A percentile compares a stretch with the other conserved stretches of the same genome.
Evolutionary conservation across 2,797 vertebrate species (phyloP).

Genomic region (Protonibea diacanthus): DNA sequence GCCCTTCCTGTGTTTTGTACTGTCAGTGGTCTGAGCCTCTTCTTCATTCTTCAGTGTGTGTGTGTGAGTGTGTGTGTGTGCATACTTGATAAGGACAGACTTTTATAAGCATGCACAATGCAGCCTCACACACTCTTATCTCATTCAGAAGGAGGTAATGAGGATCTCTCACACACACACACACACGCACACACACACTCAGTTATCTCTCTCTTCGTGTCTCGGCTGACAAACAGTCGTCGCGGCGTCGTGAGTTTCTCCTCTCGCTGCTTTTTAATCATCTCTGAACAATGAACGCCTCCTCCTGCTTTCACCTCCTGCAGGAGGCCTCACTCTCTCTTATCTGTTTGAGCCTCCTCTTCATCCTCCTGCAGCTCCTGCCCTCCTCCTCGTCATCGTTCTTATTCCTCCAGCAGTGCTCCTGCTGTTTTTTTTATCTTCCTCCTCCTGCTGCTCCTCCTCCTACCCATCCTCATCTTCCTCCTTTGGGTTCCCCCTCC

Average conservation of each 20-base stretch:
- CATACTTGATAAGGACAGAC: constrained; percentile 78
- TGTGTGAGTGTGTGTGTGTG: constrained; percentile 53
- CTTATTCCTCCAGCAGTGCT: no score
- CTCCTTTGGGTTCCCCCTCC: no score
- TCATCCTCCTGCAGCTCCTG: constrained; percentile 9
- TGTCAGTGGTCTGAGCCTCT: background rate
- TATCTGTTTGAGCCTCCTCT: constrained; percentile 11
- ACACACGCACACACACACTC: constrained; percentile 47
- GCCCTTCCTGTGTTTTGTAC: no score
- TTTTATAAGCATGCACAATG: constrained; percentile 81
- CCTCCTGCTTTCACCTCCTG: constrained; percentile 50
- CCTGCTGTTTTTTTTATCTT: no score
- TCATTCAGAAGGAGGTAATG: constrained; percentile 81
- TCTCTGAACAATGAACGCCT: constrained; percentile 78
- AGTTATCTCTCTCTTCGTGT: constrained; percentile 76
- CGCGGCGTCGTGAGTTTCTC: constrained; percentile 73
- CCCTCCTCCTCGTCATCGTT: constrained; percentile 26
- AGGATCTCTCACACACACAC: constrained; percentile 68
- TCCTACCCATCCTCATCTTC: no score
- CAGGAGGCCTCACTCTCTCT: constrained; percentile 21
- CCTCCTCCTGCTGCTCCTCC: no score
- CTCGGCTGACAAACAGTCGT: constrained; percentile 80
- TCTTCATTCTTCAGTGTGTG: background rate
- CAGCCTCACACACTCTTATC: constrained; percentile 80
- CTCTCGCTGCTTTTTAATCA: constrained; percentile 81